Conservation (phyloP, 2,113 vertebrate genomes). For the Burhinus oedicnemus region DNA sequence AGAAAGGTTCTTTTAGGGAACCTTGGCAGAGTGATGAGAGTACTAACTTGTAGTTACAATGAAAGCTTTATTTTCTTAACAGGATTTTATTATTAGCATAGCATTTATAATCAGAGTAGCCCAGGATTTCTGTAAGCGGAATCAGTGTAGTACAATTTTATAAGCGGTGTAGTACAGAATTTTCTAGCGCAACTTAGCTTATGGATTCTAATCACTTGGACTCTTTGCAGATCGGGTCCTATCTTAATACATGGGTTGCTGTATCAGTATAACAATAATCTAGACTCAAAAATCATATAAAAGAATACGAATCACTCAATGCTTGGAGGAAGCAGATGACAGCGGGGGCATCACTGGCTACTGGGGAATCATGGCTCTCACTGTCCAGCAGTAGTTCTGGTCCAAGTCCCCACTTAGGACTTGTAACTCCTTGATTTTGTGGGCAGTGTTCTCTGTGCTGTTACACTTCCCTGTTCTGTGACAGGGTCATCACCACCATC, state of each 20-base stretch:
- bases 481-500: accelerated
- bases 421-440: neutral
- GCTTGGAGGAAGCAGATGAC: neutral
- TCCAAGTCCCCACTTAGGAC: neutral
- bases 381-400: neutral
- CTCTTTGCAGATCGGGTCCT: neutral
- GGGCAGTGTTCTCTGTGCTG: neutral
- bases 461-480: neutral
- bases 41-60: neutral
- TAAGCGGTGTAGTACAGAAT: neutral
- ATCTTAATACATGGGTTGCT: neutral
- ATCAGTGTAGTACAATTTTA: neutral
- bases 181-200: neutral
- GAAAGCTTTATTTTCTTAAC: neutral
- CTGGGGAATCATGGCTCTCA: neutral
- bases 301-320: neutral
- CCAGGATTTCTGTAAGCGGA: neutral
- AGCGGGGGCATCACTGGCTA: neutral
- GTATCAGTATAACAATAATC: neutral
- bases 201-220: neutral
- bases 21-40: neutral
- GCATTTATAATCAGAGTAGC: neutral
- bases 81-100: neutral
- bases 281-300: neutral
- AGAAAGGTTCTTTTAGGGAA: neutral